Conservation (phyloP, 2,113 vertebrate genomes). For the Ardeotis arabs region DNA sequence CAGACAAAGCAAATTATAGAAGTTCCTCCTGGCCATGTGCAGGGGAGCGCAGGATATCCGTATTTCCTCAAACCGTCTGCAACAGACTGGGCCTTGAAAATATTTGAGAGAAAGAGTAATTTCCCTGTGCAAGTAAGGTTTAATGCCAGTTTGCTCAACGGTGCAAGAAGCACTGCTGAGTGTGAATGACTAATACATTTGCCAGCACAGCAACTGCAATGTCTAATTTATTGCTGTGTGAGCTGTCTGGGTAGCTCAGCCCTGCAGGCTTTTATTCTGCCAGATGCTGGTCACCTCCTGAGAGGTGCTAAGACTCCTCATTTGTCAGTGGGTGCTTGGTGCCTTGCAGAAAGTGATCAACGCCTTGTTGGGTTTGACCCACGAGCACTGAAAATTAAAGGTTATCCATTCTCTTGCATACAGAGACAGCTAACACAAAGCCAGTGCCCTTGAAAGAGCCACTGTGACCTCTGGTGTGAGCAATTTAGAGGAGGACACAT, state of each 20-base stretch:
- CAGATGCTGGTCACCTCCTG: slow-evolving; percentile 21
- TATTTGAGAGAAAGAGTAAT: not conserved
- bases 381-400: not conserved
- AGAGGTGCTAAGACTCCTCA: not conserved
- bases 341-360: not conserved
- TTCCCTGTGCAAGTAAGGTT: not conserved
- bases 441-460: not conserved
- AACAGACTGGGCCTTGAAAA: not conserved
- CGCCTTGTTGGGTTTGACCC: not conserved
- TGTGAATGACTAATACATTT: not conserved
- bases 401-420: not conserved
- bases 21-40: not conserved
- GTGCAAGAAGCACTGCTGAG: not conserved
- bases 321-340: not conserved
- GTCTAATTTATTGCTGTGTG: slow-evolving; percentile 5
- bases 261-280: not conserved
- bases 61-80: not conserved
- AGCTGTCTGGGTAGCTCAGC: not conserved
- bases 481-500: not conserved
- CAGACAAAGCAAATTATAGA: not conserved
- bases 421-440: not conserved
- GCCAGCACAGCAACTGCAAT: not conserved
- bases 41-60: not conserved
- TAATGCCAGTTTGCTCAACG: not conserved
- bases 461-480: not conserved